Conservation (phyloP, 2,888 invertebrate species). For the Melipona beecheii region DNA sequence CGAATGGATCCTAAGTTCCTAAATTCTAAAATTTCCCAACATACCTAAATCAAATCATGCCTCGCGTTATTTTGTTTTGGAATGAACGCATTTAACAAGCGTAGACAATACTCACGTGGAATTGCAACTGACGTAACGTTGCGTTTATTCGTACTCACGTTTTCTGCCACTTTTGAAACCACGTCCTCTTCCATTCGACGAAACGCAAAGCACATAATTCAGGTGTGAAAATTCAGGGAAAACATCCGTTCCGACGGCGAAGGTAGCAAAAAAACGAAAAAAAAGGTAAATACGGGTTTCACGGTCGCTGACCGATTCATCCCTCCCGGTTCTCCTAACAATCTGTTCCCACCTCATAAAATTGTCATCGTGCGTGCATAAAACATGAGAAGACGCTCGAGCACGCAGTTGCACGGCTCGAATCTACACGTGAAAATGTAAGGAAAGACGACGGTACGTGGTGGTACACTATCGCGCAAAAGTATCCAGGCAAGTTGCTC, state of each 20-base stretch:
- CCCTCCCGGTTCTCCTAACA: conserved; percentile 57
- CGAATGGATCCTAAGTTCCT: no score
- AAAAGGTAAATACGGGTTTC: conserved; percentile 19
- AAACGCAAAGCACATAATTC: not conserved
- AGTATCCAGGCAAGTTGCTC: not conserved
- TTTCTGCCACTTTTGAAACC: not conserved
- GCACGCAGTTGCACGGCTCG: conserved; percentile 74
- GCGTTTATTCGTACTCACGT: no score
- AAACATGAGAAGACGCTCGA: conserved; percentile 77
- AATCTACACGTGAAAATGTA: conserved; percentile 71
- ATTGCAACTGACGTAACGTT: no score
- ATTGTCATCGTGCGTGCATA: conserved; percentile 81
- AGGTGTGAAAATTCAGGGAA: not conserved
- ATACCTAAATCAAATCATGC: no score
- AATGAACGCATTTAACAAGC: no score
- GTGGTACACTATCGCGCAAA: not conserved
- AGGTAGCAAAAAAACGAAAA: not conserved
- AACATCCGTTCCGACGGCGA: not conserved
- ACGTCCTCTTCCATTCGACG: not conserved
- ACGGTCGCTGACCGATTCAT: conserved; percentile 24
- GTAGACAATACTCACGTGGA: no score
- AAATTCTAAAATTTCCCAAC: no score
- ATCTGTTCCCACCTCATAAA: conserved; percentile 78
- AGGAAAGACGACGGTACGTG: conserved; percentile 26
- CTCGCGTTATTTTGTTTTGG: no score